These are phyloP conservation scores for Hylaea fasciaria DNA, from an alignment of 2,888 invertebrate species.

Conservation along the genomic window DNA sequence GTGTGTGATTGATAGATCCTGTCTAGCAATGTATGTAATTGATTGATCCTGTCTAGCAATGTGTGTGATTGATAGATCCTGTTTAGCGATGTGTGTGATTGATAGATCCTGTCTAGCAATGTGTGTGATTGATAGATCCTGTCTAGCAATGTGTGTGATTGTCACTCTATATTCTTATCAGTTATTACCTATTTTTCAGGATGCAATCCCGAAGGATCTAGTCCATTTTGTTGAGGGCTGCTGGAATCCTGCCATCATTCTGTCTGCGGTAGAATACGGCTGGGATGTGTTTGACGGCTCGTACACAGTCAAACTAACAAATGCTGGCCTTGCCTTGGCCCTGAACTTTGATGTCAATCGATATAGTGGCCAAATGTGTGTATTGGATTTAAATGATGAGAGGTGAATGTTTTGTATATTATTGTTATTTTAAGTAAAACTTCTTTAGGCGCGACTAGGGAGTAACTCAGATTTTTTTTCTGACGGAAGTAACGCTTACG, in stretches of 20 bases:
- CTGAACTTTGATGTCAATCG: slow-evolving; percentile 79
- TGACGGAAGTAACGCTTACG: no score
- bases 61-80: no score
- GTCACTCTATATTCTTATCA: not conserved
- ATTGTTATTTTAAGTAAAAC: no score
- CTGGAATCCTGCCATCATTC: slow-evolving; percentile 89
- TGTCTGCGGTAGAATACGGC: slow-evolving; percentile 90
- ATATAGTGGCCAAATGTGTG: slow-evolving; percentile 68
- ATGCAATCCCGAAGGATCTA: slow-evolving; percentile 87
- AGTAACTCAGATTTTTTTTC: no score
- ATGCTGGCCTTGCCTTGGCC: slow-evolving; percentile 88
- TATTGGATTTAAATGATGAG: slow-evolving; percentile 85
- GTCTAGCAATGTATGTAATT: no score
- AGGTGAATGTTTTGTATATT: slow-evolving; percentile 64
- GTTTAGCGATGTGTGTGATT: no score
- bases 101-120: no score
- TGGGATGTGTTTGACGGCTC: slow-evolving; percentile 96
- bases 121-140: no score
- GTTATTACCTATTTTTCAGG: slow-evolving; percentile 69
- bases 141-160: no score
- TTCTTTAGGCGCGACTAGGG: no score
- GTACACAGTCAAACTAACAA: slow-evolving; percentile 89
- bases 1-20: no score
- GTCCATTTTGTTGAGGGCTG: slow-evolving; percentile 90
- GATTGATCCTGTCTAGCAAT: no score